Conservation (phyloP, 1,140 invertebrate genomes). For the Leptinotarsa texana region DNA sequence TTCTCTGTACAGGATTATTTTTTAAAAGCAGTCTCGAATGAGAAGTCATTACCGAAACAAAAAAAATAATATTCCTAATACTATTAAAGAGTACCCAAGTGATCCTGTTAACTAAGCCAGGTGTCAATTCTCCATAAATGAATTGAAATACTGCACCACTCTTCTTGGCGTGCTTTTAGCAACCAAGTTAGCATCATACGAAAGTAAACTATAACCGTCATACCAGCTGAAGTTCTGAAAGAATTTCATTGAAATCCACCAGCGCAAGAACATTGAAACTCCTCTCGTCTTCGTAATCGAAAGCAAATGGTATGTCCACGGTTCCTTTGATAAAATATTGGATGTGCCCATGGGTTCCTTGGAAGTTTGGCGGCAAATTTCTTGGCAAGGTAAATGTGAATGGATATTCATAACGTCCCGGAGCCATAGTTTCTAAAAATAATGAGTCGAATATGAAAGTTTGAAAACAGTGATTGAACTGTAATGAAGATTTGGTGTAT, state of each 20-base stretch:
- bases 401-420: slow-evolving; percentile 6
- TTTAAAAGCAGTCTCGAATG: no score
- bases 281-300: slow-evolving; percentile 1
- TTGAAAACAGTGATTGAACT: no score
- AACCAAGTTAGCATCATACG: no score
- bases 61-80: no score
- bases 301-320: slow-evolving; percentile 10
- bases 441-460: background rate
- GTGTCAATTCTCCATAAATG: no score
- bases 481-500: no score
- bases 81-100: no score
- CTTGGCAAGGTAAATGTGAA: slow-evolving; percentile 9
- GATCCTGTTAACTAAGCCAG: no score
- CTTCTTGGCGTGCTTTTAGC: no score
- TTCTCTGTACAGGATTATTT: no score
- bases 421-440: slow-evolving; percentile 5
- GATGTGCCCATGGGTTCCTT: background rate
- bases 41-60: no score
- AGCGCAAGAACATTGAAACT: background rate
- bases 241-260: slow-evolving; percentile 17
- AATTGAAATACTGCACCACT: no score
- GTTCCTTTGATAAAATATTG: slow-evolving; percentile 10
- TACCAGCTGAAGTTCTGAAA: slow-evolving; percentile 1
- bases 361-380: background rate
- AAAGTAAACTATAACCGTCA: background rate